Percentiles rank a stretch among this genome's conserved stretches.
These are phyloP conservation scores for Pomacea canaliculata DNA, from an alignment of 2,888 invertebrate genomes.

Conservation along the genomic window DNA sequence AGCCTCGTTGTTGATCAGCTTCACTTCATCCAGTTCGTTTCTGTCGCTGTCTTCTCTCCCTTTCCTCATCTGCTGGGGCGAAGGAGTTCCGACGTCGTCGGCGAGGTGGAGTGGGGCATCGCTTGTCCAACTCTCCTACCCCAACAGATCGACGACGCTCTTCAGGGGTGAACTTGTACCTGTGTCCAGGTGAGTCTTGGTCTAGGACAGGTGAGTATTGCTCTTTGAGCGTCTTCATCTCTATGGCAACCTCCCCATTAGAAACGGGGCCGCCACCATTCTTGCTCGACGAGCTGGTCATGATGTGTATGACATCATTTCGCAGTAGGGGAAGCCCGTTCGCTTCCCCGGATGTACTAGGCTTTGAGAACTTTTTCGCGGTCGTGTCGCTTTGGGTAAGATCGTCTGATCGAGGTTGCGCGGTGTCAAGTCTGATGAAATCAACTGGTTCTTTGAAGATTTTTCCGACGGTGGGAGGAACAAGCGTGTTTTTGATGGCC, in stretches of 20 bases:
- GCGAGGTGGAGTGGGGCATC: background rate
- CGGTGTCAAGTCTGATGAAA: background rate
- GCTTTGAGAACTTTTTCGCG: background rate
- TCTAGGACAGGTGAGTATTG: background rate
- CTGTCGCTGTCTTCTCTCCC: background rate
- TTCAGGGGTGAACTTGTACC: constrained; percentile 6
- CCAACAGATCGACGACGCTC: background rate
- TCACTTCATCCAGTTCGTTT: background rate
- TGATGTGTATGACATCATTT: no score
- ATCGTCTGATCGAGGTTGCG: background rate
- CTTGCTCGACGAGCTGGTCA: no score
- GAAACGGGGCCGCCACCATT: background rate
- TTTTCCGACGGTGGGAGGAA: background rate
- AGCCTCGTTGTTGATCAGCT: background rate
- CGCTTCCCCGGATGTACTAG: no score
- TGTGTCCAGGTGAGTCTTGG: constrained; percentile 2
- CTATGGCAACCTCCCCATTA: background rate
- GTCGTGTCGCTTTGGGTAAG: background rate
- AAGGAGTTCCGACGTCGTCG: background rate
- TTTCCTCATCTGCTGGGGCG: background rate
- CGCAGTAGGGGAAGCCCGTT: no score
- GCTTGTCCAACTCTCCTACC: background rate
- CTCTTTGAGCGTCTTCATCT: background rate
- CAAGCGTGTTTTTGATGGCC: background rate
- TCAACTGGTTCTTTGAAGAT: background rate